A percentile compares a stretch with the other conserved stretches of the same genome.
Evolutionary conservation across 2,113 vertebrate species (phyloP).

Genomic region (Sisor rabdophorus): DNA sequence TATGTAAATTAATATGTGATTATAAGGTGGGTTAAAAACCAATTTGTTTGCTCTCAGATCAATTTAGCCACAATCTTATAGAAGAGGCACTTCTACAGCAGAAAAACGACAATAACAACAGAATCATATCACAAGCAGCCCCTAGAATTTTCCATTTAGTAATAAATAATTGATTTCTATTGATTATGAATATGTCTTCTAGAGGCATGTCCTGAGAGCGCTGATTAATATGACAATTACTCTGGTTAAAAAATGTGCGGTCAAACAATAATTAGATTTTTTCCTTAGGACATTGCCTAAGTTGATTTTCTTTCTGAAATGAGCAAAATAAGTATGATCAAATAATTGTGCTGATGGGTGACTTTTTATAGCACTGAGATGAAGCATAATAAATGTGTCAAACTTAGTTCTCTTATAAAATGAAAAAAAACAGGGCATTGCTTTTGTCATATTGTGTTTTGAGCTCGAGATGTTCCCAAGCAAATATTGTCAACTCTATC

Average conservation of each 20-base stretch:
- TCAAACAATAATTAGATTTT: background rate
- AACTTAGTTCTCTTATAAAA: constrained; percentile 27
- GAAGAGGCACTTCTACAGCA: constrained; percentile 41
- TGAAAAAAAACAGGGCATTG: constrained; percentile 37
- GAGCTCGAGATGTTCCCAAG: constrained; percentile 32
- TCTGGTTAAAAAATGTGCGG: background rate
- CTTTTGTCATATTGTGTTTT: constrained; percentile 27
- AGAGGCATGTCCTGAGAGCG: constrained; percentile 19
- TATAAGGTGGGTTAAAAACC: constrained; percentile 47
- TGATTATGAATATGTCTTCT: constrained; percentile 27
- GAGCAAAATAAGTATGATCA: background rate
- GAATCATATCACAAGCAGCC: background rate
- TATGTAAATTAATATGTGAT: constrained; percentile 54
- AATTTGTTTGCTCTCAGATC: constrained; percentile 59
- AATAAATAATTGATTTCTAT: constrained; percentile 32
- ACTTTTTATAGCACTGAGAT: background rate
- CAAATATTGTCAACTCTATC: constrained; percentile 56
- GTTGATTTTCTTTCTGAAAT: background rate
- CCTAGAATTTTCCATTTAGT: constrained; percentile 26
- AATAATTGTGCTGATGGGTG: constrained; percentile 22
- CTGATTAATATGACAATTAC: constrained; percentile 15
- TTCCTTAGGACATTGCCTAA: background rate
- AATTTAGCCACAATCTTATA: constrained; percentile 50
- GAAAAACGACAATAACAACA: constrained; percentile 6
- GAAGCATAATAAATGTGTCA: constrained; percentile 13